A percentile compares a stretch with the other conserved stretches of the same genome.
Conservation (phyloP, 2,797 vertebrate species). For the Propithecus perrieri region DNA sequence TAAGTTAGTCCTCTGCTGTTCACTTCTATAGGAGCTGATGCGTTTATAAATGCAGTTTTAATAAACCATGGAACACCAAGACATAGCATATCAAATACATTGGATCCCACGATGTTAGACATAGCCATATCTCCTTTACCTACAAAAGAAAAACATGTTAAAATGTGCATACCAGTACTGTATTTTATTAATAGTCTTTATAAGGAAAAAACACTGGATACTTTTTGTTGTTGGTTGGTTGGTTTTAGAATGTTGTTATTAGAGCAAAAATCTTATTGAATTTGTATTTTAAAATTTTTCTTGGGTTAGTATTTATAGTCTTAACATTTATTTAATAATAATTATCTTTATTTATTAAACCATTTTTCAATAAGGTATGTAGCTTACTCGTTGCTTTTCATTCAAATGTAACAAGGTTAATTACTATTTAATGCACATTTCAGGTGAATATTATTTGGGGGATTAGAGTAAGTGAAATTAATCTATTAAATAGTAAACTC, state of each 20-base stretch:
- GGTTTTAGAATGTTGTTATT: constrained; percentile 66
- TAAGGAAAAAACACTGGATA: constrained; percentile 75
- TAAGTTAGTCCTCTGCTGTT: constrained; percentile 95
- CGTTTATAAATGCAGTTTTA: constrained; percentile 93
- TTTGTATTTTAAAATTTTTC: constrained; percentile 74
- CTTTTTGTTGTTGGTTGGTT: constrained; percentile 62
- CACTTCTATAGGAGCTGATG: constrained; percentile 90
- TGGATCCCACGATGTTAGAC: constrained; percentile 98
- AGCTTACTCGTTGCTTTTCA: constrained; percentile 77
- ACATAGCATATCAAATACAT: constrained; percentile 98
- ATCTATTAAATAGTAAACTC: constrained; percentile 53
- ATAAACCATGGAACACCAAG: constrained; percentile 98
- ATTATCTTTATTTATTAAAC: constrained; percentile 81
- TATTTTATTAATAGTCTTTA: constrained; percentile 65
- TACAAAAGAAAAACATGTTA: constrained; percentile 81
- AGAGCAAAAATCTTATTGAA: constrained; percentile 70
- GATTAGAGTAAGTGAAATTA: constrained; percentile 54
- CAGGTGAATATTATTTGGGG: constrained; percentile 45
- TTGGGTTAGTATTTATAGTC: constrained; percentile 77
- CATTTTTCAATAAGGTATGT: constrained; percentile 70
- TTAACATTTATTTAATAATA: constrained; percentile 81
- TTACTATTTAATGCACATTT: constrained; percentile 53
- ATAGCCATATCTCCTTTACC: constrained; percentile 99
- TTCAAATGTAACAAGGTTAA: constrained; percentile 61
- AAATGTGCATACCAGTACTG: constrained; percentile 60